Base-by-base conservation (phyloP, 2,113 vertebrate genomes). In the Regulus satrapa region DNA sequence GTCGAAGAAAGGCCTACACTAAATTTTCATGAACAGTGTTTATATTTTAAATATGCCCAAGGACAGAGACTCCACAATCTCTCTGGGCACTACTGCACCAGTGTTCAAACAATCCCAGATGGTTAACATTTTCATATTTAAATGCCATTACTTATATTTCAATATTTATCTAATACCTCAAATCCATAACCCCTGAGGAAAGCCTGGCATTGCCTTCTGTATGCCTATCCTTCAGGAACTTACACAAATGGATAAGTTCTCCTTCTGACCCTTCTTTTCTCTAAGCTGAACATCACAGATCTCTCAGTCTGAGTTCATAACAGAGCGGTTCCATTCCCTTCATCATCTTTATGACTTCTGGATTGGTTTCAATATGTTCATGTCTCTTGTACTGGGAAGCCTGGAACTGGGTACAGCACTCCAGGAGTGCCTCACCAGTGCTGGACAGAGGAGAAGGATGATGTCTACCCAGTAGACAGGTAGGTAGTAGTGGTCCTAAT, bases 191-290 rank as follows among this genome's bases (percentile, higher is more conserved):
- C 1, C 5, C 36, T 21, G 17, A 45, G 24, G 55, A 84, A 58
- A 76, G 1, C 21, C 25, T 56, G 31, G 5, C 21, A 17, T 8
- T 40, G 6, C 40, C 9, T 31, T 34, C 15, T n/a, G 1, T 26
- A 18, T n/a, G 9, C 3, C 16, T 1, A 0, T 23, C 12, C 1
- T 41, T 80, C 25, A 68, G 6, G 43, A 54, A 40, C 36, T 84
- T 52, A 9, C 18, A 41, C 4, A 12, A 4, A 28, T 28, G 4
- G 14, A 1, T 45, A 20, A 34, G 5, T 36, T 40, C 1, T 41
- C 6, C 8, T 13, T 13, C 20, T 31, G 14, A 83, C 26, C 5
- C 6, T 21, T 56, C n/a, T 40, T 12, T 43, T 58, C 19, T 32
- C 15, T 59, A 43, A 38, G 48, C 4, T 31, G 34, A 63, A 18